A percentile compares a stretch with the other conserved stretches of the same genome.
Evolutionary conservation across 2,888 invertebrate genomes (phyloP).

Genomic region (Nomada fabriciana): DNA sequence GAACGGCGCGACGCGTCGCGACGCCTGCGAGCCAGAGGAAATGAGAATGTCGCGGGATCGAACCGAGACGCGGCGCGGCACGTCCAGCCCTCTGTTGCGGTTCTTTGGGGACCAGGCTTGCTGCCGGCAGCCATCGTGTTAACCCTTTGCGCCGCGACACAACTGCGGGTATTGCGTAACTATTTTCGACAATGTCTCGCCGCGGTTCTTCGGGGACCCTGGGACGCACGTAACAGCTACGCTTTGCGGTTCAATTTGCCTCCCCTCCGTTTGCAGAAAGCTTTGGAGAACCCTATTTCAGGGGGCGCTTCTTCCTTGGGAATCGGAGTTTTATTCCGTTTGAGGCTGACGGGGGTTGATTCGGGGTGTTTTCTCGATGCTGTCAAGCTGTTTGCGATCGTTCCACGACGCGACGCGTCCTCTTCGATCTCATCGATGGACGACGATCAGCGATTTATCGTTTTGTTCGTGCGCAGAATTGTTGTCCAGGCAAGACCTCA

Average conservation of each 20-base stretch:
- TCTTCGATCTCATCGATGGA: too few relatives aligned
- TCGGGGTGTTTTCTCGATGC: not conserved
- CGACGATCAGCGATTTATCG: too few relatives aligned
- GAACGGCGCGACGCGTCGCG: slow-evolving; percentile 37
- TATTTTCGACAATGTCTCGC: slow-evolving; percentile 35
- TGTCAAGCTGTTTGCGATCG: not conserved
- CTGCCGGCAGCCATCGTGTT: slow-evolving; percentile 42
- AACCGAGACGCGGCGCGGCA: slow-evolving; percentile 35
- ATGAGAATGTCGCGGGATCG: slow-evolving; percentile 57
- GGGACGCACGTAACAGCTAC: slow-evolving; percentile 5
- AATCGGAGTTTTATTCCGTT: slow-evolving; percentile 10
- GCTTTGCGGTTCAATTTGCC: slow-evolving; percentile 23
- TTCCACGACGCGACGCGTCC: too few relatives aligned
- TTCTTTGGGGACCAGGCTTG: slow-evolving; percentile 41
- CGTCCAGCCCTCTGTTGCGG: slow-evolving; percentile 48
- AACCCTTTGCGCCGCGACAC: slow-evolving; percentile 44
- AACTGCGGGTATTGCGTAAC: slow-evolving; percentile 29
- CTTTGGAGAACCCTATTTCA: not conserved
- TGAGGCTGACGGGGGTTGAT: not conserved
- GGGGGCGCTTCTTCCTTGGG: too few relatives aligned
- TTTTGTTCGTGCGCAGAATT: too few relatives aligned
- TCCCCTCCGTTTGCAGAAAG: not conserved
- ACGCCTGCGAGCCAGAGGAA: slow-evolving; percentile 51
- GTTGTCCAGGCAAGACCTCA: too few relatives aligned
- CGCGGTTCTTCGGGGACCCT: slow-evolving; percentile 18